phyloP scores from a whole-genome alignment of 2,888 invertebrate species.

The Apeira syringaria region DNA sequence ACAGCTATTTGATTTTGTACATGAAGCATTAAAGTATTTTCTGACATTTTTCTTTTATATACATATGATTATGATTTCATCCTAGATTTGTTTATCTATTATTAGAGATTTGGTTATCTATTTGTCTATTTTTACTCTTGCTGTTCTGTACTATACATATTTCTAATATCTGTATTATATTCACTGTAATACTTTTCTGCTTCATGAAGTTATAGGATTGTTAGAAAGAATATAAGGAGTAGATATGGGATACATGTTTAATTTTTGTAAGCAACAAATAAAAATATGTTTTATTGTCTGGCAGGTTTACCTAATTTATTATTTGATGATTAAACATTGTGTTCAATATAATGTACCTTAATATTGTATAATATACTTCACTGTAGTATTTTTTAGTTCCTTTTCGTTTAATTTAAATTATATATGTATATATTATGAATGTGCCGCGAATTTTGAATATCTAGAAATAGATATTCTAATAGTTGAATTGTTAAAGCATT shows the following conservation, averaged over 20 bases:
- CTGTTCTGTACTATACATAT: constrained; percentile 68
- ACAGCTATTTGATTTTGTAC: constrained; percentile 59
- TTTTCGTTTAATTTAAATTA: constrained; percentile 40
- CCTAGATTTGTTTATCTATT: constrained; percentile 76
- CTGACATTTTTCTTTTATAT: constrained; percentile 31
- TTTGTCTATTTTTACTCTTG: constrained; percentile 72
- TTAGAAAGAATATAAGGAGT: constrained; percentile 72
- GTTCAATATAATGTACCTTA: constrained; percentile 58
- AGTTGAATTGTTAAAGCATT: constrained; percentile 21
- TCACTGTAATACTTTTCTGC: constrained; percentile 76
- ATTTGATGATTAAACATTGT: constrained; percentile 45
- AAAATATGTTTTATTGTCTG: constrained; percentile 42
- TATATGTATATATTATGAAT: constrained; percentile 37
- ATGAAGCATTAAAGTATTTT: constrained; percentile 82
- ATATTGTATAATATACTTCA: constrained; percentile 48
- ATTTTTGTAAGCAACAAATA: constrained; percentile 61
- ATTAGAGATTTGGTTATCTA: no score
- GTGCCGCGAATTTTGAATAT: constrained; percentile 32
- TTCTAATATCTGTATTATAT: constrained; percentile 66
- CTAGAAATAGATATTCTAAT: constrained; percentile 22
- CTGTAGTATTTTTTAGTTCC: constrained; percentile 48
- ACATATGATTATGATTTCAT: constrained; percentile 55
- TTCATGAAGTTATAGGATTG: constrained; percentile 78
- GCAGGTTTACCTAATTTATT: constrained; percentile 66
- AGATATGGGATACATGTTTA: constrained; percentile 70